Evolutionary conservation across 2,113 vertebrate species (phyloP).

Genomic region (Nesoenas mayeri): DNA sequence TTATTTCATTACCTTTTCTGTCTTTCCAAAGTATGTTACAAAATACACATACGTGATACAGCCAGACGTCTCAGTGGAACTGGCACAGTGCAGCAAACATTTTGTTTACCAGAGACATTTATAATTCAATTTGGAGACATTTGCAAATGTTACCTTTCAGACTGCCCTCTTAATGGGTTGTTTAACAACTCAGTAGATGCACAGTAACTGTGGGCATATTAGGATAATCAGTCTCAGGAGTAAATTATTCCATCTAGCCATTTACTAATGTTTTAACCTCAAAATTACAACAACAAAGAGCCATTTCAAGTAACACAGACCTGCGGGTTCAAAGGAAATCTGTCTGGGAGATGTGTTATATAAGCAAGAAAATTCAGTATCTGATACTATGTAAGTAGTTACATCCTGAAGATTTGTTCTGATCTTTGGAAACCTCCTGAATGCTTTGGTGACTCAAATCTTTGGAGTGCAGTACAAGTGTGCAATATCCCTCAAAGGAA

Average conservation of each 20-base stretch:
- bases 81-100: not conserved
- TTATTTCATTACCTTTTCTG: not conserved
- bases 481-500: not conserved
- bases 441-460: not conserved
- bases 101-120: constrained; percentile 42
- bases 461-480: not conserved
- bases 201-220: constrained; percentile 49
- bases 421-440: not conserved
- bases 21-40: not conserved
- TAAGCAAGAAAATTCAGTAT: not conserved
- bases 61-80: not conserved
- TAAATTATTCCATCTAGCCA: constrained; percentile 24
- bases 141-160: constrained; percentile 65
- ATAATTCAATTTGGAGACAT: constrained; percentile 68
- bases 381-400: not conserved
- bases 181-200: constrained; percentile 60
- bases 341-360: not conserved
- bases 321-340: not conserved
- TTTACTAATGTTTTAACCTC: constrained; percentile 18
- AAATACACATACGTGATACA: not conserved
- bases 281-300: not conserved
- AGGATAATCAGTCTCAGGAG: constrained; percentile 50
- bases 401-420: not conserved
- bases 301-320: not conserved
- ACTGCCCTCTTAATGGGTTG: constrained; percentile 39